Conservation (phyloP, 2,888 invertebrate genomes). For the Mesorhabditis belari region DNA sequence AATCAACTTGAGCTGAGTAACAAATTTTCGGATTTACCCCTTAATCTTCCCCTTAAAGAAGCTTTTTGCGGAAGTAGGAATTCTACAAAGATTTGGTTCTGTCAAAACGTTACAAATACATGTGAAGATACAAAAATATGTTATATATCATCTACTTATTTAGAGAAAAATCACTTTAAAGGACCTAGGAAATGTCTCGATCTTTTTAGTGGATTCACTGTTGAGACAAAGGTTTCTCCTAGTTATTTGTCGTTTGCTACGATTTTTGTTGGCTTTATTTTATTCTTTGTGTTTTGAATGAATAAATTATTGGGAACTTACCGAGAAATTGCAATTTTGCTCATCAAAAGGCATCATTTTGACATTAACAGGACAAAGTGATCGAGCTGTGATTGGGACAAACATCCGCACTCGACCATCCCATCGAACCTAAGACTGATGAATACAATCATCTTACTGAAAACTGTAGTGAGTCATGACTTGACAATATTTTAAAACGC, state of each 20-base stretch:
- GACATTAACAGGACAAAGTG: slow-evolving; percentile 52
- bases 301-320: slow-evolving; percentile 17
- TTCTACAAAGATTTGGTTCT: slow-evolving; percentile 11
- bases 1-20: slow-evolving; percentile 11
- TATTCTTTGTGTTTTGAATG: not conserved
- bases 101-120: not conserved
- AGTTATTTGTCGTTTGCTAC: not conserved
- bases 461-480: no score
- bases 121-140: not conserved
- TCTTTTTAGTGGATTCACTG: not conserved
- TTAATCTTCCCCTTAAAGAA: not conserved
- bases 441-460: no score
- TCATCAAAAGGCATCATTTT: slow-evolving; percentile 52
- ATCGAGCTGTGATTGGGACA: slow-evolving; percentile 49
- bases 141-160: slow-evolving; percentile 27
- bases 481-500: slow-evolving; percentile 28
- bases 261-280: not conserved
- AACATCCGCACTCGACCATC: slow-evolving; percentile 45
- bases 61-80: not conserved
- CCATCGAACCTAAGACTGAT: not conserved
- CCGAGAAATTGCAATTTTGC: slow-evolving; percentile 49
- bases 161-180: no score
- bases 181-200: not conserved
- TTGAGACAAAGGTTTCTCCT: not conserved
- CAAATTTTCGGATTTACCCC: not conserved